Conservation (phyloP, 2,113 vertebrate genomes). For the Cichladusa arquata region DNA sequence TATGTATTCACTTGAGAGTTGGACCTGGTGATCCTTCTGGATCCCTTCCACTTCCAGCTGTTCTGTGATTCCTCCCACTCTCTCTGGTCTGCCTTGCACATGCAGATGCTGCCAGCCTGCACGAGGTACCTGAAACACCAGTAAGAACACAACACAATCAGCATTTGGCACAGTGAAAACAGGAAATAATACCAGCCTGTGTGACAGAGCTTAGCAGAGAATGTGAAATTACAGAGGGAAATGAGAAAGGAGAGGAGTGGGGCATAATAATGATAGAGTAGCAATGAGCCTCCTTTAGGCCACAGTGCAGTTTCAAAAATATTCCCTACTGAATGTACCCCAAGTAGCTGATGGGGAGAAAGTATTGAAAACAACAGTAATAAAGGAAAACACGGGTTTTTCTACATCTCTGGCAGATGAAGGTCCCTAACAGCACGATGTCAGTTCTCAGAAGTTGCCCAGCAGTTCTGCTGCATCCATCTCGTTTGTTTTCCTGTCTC, state of each 20-base stretch:
- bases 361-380: not conserved
- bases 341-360: not conserved
- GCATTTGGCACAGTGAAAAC: not conserved
- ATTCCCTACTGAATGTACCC: not conserved
- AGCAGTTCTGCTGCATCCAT: not conserved
- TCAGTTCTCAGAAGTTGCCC: not conserved
- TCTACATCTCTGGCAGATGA: not conserved
- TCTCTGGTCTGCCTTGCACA: rapidly evolving
- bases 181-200: not conserved
- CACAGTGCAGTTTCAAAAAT: not conserved
- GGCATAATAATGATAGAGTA: not conserved
- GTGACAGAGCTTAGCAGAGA: not conserved
- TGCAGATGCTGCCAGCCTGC: not conserved
- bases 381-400: not conserved
- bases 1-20: not conserved
- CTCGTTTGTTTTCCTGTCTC: slow-evolving; percentile 15
- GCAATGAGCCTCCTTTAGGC: not conserved
- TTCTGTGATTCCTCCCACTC: not conserved
- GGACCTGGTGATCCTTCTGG: not conserved
- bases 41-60: rapidly evolving
- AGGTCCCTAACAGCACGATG: not conserved
- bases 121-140: not conserved
- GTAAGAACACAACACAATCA: not conserved
- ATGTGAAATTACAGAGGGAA: not conserved
- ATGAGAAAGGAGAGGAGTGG: not conserved